Percentiles rank a stretch among this genome's conserved stretches.
These are phyloP conservation scores for Labia minor DNA, from an alignment of 2,888 invertebrate genomes.

Conservation along the genomic window DNA sequence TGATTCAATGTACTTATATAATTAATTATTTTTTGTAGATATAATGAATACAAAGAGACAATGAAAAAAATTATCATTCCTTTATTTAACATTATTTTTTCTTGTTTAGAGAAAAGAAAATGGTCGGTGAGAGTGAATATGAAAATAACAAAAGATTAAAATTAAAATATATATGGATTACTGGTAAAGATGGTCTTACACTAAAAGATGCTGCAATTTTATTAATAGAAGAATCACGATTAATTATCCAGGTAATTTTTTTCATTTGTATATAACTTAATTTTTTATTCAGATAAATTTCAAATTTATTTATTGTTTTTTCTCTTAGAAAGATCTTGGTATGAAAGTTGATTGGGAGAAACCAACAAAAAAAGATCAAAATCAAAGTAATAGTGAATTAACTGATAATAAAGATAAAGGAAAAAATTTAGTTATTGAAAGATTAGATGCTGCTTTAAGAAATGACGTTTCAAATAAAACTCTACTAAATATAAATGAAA, in stretches of 20 bases:
- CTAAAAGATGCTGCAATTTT: conserved; percentile 69
- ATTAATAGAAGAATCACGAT: conserved; percentile 67
- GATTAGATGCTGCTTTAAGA: conserved; percentile 19
- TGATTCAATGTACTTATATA: too few relatives aligned
- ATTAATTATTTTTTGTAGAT: neutral
- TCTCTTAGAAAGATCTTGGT: conserved; percentile 63
- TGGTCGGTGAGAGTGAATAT: conserved; percentile 55
- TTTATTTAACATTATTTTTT: neutral
- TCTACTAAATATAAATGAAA: neutral
- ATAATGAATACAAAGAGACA: too few relatives aligned
- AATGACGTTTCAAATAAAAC: conserved; percentile 7
- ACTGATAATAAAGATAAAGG: neutral
- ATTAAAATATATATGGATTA: conserved; percentile 63
- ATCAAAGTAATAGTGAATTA: neutral
- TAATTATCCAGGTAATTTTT: conserved; percentile 43
- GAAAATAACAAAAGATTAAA: conserved; percentile 56
- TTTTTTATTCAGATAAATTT: neutral
- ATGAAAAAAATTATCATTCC: too few relatives aligned
- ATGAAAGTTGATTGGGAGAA: conserved; percentile 56
- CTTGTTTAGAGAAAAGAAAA: conserved; percentile 50
- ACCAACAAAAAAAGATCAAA: conserved; percentile 20
- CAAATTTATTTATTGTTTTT: conserved; percentile 24
- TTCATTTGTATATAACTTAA: neutral
- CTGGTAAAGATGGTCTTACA: conserved; percentile 68
- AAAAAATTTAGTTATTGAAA: conserved; percentile 18